phyloP scores from a whole-genome alignment of 2,888 invertebrate genomes.

The Hemistola chrysoprasaria region DNA sequence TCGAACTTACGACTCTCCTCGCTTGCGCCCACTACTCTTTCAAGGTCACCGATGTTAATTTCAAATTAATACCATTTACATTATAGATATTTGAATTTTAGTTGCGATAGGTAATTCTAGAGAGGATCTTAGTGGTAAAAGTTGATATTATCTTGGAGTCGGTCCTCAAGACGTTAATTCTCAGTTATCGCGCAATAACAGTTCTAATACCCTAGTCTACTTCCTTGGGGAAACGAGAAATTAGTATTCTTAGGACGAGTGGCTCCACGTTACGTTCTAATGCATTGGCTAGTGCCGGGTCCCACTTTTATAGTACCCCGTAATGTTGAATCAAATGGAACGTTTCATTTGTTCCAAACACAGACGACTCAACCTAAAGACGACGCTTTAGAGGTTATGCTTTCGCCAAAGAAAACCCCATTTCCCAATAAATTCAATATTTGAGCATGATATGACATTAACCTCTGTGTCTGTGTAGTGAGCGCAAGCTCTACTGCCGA shows the following conservation, averaged over 20 bases:
- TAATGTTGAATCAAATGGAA: slow-evolving; percentile 17
- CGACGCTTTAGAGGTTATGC: too few relatives aligned
- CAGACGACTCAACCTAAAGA: too few relatives aligned
- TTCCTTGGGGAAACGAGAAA: slow-evolving; percentile 17
- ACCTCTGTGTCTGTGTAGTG: too few relatives aligned
- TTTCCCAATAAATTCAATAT: too few relatives aligned
- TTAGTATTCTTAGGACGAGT: slow-evolving; percentile 22
- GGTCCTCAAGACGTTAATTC: slow-evolving; percentile 24
- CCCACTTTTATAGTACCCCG: slow-evolving; percentile 21
- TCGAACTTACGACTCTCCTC: too few relatives aligned
- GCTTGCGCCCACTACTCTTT: too few relatives aligned
- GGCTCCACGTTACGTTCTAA: slow-evolving; percentile 18
- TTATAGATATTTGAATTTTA: slow-evolving; percentile 15
- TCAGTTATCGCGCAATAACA: slow-evolving; percentile 19
- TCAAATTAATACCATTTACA: slow-evolving; percentile 7
- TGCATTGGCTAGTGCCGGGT: slow-evolving; percentile 17
- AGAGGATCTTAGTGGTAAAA: slow-evolving; percentile 21
- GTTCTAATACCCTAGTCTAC: slow-evolving; percentile 19
- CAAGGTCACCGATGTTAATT: too few relatives aligned
- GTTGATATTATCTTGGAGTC: slow-evolving; percentile 26
- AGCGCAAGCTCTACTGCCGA: too few relatives aligned
- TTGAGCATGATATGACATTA: too few relatives aligned
- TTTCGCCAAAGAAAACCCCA: too few relatives aligned
- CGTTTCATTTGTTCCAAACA: slow-evolving; percentile 26
- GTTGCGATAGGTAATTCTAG: slow-evolving; percentile 17